Conservation (phyloP, 2,113 vertebrate species). For the Zapornia atra region DNA sequence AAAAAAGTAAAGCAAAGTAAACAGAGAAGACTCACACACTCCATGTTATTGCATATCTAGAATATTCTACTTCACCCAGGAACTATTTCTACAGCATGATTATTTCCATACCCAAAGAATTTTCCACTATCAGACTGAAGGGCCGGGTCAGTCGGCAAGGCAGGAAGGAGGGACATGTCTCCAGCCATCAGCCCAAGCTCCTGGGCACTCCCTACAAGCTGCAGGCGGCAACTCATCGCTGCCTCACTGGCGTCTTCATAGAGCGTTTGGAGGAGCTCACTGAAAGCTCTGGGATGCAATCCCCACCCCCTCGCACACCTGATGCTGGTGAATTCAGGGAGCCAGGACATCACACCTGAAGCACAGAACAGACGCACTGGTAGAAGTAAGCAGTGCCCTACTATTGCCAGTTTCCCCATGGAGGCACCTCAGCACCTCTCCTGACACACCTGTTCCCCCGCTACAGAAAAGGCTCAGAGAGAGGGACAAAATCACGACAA, state of each 20-base stretch:
- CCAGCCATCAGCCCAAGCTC: fast-evolving
- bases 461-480: background rate
- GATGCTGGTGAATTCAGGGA: background rate
- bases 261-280: too few relatives aligned
- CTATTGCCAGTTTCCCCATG: fast-evolving
- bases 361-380: too few relatives aligned
- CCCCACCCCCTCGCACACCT: background rate
- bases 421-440: background rate
- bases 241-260: too few relatives aligned
- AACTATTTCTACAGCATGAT: background rate
- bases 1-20: too few relatives aligned
- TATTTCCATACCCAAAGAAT: too few relatives aligned
- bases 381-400: fast-evolving
- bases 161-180: too few relatives aligned
- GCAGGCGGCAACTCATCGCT: fast-evolving
- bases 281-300: background rate
- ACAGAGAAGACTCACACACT: background rate
- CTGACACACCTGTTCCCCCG: background rate
- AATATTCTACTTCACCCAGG: too few relatives aligned
- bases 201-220: fast-evolving
- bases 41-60: fast-evolving
- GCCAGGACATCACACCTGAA: background rate
- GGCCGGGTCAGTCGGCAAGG: background rate
- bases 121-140: background rate
- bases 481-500: too few relatives aligned